Percentiles rank a stretch among this genome's conserved stretches.
Conservation (phyloP, 1,140 invertebrate species). For the Bombyx mandarina region DNA sequence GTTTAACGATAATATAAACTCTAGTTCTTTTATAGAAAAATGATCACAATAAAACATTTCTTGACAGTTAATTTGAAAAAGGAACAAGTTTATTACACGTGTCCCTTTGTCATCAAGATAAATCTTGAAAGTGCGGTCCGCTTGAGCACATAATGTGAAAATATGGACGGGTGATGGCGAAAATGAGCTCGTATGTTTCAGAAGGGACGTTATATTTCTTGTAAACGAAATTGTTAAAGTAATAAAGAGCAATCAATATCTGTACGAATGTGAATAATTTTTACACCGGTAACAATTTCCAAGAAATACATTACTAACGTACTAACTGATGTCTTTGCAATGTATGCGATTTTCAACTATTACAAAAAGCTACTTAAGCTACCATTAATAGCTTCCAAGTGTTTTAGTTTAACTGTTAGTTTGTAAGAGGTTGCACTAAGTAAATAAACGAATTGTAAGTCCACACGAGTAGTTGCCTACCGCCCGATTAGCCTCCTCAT, state of each 20-base stretch:
- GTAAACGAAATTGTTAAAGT: background rate
- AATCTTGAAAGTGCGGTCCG: conserved; percentile 27
- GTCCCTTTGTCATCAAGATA: conserved; percentile 21
- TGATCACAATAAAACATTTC: background rate
- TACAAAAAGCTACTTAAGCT: too few species aligned
- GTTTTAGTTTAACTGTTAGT: too few species aligned
- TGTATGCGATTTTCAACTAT: background rate
- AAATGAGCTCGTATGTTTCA: conserved; percentile 32
- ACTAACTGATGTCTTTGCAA: background rate
- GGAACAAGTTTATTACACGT: conserved; percentile 9
- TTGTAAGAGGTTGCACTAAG: too few species aligned
- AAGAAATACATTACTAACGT: background rate
- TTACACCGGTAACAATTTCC: background rate
- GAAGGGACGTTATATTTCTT: conserved; percentile 20
- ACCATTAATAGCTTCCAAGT: too few species aligned
- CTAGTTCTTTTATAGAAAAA: background rate
- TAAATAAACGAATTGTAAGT: too few species aligned
- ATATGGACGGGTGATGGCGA: conserved; percentile 27
- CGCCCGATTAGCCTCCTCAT: too few species aligned
- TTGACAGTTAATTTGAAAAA: background rate
- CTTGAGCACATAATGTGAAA: conserved; percentile 29
- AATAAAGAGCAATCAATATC: background rate
- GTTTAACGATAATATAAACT: background rate
- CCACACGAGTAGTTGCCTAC: too few species aligned
- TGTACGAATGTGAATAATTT: background rate